These are phyloP conservation scores for Apodemus sylvaticus DNA, from an alignment of 2,113 vertebrate genomes.

Conservation along the genomic window DNA sequence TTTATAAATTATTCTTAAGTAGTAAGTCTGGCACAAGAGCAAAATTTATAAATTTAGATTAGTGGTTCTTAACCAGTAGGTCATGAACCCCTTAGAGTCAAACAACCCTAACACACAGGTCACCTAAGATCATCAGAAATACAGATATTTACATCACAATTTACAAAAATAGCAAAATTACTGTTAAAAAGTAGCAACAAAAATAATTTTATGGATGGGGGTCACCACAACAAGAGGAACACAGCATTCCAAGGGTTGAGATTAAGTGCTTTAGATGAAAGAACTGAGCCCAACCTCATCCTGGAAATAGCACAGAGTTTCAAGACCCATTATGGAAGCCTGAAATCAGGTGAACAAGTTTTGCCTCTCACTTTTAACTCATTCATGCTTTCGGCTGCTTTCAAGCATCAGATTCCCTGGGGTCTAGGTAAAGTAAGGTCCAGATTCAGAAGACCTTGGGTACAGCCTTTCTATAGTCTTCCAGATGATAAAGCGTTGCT, in stretches of 20 bases:
- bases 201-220: neutral
- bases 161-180: neutral
- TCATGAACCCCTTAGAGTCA: neutral
- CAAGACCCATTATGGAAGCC: neutral
- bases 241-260: neutral
- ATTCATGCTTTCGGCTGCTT: neutral
- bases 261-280: neutral
- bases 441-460: neutral
- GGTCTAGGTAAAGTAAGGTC: neutral
- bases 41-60: slow-evolving; percentile 36
- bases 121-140: neutral
- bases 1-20: slow-evolving; percentile 12
- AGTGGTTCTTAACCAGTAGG: neutral
- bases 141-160: neutral
- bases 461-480: neutral
- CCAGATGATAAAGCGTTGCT: neutral
- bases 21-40: neutral
- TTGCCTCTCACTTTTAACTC: neutral
- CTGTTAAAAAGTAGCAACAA: neutral
- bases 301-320: neutral
- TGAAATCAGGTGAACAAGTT: neutral
- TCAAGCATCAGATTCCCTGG: neutral
- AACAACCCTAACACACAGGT: too few relatives aligned
- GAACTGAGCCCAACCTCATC: neutral
- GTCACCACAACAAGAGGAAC: neutral